Base-by-base conservation (phyloP, 2,797 vertebrate genomes). In the Austrolebias charrua region DNA sequence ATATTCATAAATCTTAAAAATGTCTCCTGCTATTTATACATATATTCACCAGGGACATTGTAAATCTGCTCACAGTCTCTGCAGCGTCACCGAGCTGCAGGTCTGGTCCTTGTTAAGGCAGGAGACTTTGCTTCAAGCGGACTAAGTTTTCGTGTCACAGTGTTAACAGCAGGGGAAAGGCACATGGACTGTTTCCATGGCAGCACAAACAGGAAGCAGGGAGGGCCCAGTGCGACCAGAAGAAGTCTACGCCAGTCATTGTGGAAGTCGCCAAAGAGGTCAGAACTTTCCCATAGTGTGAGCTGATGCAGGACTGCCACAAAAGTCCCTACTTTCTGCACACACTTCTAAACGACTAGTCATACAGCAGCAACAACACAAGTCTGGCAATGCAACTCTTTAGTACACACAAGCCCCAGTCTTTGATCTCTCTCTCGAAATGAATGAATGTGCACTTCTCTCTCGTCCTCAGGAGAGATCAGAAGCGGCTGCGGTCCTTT, bases 161-260 rank as follows among this genome's bases (percentile, higher is more conserved):
- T 8, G 5, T 35, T 8, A 61, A 65, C 67, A 73, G 63, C 70
- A 77, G 62, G 60, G 76, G 56, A 68, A 76, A 68, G 54, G 69
- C 71, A 62, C 61, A 46, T 57, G 66, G 69, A 55, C 70, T 57
- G 77, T 86, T 86, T 86, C 85, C 82, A 90, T 86, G 88, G 82
- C 86, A 79, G 44, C 76, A 73, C 74, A 78, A 87, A 89, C 86
- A 90, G 88, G 89, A 92, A 91, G 86, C 69, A 75, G 83, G 79
- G 82, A 85, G 76, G 83, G 77, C 52, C 75, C 62, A 54, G 20
- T 12, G 16, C 63, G 60, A 70, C 66, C 76, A 76, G 60, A 71
- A 38, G 63, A 64, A 45, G 71, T 11, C 46, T 61, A 35, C 18
- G 54, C 57, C 74, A 86, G 85, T 75, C 66, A 72, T 29, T 0